Evolutionary conservation across 2,113 vertebrate genomes (phyloP).

Genomic region (Tupaia tana): DNA sequence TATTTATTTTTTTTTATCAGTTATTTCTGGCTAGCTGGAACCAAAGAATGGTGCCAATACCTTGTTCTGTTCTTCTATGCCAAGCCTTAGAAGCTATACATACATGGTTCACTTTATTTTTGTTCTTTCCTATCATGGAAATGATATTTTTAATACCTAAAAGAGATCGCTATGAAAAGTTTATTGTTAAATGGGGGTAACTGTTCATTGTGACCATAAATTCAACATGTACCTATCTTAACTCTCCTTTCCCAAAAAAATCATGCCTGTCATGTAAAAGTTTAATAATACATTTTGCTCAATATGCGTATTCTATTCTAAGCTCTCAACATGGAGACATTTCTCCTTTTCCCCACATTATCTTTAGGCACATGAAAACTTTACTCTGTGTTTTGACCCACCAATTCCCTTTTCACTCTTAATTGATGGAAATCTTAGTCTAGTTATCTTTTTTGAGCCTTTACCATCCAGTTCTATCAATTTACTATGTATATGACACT

Average conservation of each 20-base stretch:
- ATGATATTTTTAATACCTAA: constrained; percentile 37
- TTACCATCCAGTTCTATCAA: not conserved
- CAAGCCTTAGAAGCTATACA: not conserved
- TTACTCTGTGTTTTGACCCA: not conserved
- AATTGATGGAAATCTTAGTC: not conserved
- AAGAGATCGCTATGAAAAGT: not conserved
- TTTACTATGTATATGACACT: not conserved
- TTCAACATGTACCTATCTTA: not conserved
- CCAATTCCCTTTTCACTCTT: not conserved
- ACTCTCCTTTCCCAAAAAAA: constrained; percentile 8
- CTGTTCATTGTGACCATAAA: not conserved
- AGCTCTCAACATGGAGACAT: not conserved
- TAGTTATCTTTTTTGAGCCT: not conserved
- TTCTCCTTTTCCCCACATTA: not conserved
- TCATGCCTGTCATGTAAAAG: not conserved
- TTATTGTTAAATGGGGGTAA: not conserved
- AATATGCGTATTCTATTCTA: not conserved
- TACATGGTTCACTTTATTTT: not conserved
- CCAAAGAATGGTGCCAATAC: not conserved
- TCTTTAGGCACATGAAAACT: not conserved
- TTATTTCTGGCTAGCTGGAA: not conserved
- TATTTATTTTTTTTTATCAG: not conserved
- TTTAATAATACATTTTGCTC: not conserved
- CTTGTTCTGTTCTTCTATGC: not conserved
- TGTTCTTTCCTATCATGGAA: constrained; percentile 18